Percentiles rank a stretch among this genome's conserved stretches.
phyloP scores from a whole-genome alignment of 2,113 vertebrate species.

The Leptodactylus fuscus region DNA sequence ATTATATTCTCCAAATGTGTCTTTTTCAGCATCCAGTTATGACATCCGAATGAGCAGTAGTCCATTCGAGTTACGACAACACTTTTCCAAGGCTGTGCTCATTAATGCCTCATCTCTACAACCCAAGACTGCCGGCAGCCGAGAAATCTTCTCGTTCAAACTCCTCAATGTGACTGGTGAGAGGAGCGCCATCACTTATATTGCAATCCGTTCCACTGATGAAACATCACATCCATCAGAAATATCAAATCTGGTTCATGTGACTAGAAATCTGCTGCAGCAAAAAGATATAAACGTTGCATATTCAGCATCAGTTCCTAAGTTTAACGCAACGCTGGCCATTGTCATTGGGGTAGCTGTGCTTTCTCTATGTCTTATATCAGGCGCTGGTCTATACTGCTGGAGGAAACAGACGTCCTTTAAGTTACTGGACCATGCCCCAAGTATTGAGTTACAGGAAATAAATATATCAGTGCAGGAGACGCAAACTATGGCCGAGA shows the following conservation, averaged over 20 bases:
- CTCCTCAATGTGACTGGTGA: conserved; percentile 52
- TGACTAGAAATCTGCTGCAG: conserved; percentile 53
- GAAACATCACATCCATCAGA: conserved; percentile 60
- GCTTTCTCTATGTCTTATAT: conserved; percentile 62
- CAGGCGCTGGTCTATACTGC: conserved; percentile 53
- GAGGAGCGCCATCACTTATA: conserved; percentile 65
- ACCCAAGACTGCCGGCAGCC: conserved; percentile 66
- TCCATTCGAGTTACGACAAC: conserved; percentile 63
- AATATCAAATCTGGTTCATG: conserved; percentile 71
- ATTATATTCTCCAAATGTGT: too few relatives aligned
- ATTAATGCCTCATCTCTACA: conserved; percentile 64
- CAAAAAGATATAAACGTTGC: conserved; percentile 2
- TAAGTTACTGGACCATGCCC: neutral
- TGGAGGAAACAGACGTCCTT: neutral
- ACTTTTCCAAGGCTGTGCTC: conserved; percentile 64
- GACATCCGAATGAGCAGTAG: conserved; percentile 69
- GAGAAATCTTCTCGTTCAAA: conserved; percentile 69
- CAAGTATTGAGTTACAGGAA: neutral
- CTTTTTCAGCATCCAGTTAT: conserved; percentile 70
- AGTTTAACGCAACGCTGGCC: conserved; percentile 59
- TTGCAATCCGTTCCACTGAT: conserved; percentile 68
- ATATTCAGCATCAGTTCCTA: conserved; percentile 17
- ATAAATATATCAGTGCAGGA: neutral
- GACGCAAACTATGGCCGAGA: neutral
- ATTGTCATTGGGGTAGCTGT: conserved; percentile 58